Percentiles rank a stretch among this genome's conserved stretches.
Evolutionary conservation across 2,888 invertebrate genomes (phyloP).

Genomic region (Drosophila anomalata): DNA sequence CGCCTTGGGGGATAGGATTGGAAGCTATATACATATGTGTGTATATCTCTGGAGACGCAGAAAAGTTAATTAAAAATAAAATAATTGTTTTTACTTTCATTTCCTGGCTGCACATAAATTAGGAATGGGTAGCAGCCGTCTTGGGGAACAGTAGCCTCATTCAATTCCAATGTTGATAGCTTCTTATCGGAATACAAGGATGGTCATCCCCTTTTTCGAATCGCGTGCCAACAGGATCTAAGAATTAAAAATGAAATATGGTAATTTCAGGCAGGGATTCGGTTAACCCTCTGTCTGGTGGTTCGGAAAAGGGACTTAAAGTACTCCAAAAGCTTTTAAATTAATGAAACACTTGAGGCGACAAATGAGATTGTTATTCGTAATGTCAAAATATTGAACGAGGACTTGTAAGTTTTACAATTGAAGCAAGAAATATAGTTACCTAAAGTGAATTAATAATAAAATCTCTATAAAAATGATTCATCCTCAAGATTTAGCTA

Average conservation of each 20-base stretch:
- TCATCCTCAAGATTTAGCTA: too few relatives aligned
- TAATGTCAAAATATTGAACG: slow-evolving; percentile 64
- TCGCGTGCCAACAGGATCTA: slow-evolving; percentile 64
- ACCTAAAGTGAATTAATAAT: neutral
- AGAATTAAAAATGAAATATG: slow-evolving; percentile 57
- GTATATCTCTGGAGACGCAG: slow-evolving; percentile 8
- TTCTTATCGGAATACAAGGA: slow-evolving; percentile 47
- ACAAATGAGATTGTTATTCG: slow-evolving; percentile 52
- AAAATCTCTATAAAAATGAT: too few relatives aligned
- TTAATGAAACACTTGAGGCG: slow-evolving; percentile 60
- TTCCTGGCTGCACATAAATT: slow-evolving; percentile 23
- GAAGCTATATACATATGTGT: neutral
- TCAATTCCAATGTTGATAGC: slow-evolving; percentile 56
- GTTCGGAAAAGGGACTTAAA: slow-evolving; percentile 1
- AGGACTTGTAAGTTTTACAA: neutral
- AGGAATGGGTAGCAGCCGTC: neutral
- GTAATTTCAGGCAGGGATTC: slow-evolving; percentile 66
- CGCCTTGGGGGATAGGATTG: slow-evolving; percentile 25
- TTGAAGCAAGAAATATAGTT: neutral
- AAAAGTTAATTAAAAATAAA: slow-evolving; percentile 48
- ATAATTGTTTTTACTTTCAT: slow-evolving; percentile 45
- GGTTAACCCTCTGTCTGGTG: slow-evolving; percentile 17
- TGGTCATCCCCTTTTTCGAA: slow-evolving; percentile 5
- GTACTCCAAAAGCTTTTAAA: slow-evolving; percentile 57
- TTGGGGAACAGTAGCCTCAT: slow-evolving; percentile 13